These are phyloP conservation scores for pig (Sus scrofa) DNA, from an alignment of 2,113 vertebrate species.

Conservation along the genomic window T2T-Sscrofa CM000823.6:36992501-36993000, in stretches of 20 bases:
- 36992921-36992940: neutral
- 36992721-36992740: slow-evolving; percentile 81
- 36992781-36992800: slow-evolving; percentile 40
- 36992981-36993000: neutral
- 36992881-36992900: neutral
- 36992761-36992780: slow-evolving; percentile 61
- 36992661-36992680: slow-evolving; percentile 88
- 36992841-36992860: slow-evolving; percentile 30
- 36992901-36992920: neutral
- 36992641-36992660: slow-evolving; percentile 89
- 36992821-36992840: neutral
- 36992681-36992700: slow-evolving; percentile 87
- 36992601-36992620: slow-evolving; percentile 90
- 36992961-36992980: neutral
- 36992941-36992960: neutral
- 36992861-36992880: neutral
- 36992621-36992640: slow-evolving; percentile 90
- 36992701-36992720: slow-evolving; percentile 79
- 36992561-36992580: slow-evolving; percentile 80
- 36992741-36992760: slow-evolving; percentile 81
- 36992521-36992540: slow-evolving; percentile 55
- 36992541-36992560: slow-evolving; percentile 69
- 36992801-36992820: neutral
- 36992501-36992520: slow-evolving; percentile 68
- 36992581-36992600: slow-evolving; percentile 83